A percentile compares a stretch with the other conserved stretches of the same genome.
Evolutionary conservation across 2,113 vertebrate genomes (phyloP).

Genomic region (Lepisosteus oculatus): DNA sequence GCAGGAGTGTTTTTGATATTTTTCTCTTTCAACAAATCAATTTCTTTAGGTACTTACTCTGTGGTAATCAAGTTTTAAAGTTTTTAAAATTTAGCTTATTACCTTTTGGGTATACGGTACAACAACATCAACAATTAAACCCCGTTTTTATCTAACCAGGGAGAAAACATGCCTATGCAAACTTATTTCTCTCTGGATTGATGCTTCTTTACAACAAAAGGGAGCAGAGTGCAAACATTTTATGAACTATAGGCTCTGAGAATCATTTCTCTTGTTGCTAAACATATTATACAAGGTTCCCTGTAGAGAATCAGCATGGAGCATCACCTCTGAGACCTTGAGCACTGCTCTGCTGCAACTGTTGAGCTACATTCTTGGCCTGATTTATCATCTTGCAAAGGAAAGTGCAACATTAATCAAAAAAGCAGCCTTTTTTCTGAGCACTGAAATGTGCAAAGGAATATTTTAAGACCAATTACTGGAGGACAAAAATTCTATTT

Average conservation of each 20-base stretch:
- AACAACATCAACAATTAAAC: background rate
- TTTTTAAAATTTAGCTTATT: slow-evolving; percentile 1
- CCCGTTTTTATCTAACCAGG: background rate
- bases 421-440: background rate
- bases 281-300: slow-evolving; percentile 24
- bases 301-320: slow-evolving; percentile 5
- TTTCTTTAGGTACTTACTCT: background rate
- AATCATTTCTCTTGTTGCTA: slow-evolving; percentile 20
- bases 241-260: slow-evolving; percentile 18
- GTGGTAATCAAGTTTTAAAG: background rate
- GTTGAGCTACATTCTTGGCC: slow-evolving; percentile 15
- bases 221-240: background rate
- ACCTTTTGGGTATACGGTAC: background rate
- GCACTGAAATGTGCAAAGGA: background rate
- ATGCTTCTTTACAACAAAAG: slow-evolving; percentile 19
- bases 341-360: slow-evolving; percentile 2
- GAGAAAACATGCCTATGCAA: background rate
- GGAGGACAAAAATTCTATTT: slow-evolving; percentile 7
- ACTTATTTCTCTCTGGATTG: slow-evolving; percentile 5
- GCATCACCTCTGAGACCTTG: slow-evolving; percentile 13
- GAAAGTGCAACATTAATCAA: slow-evolving; percentile 13
- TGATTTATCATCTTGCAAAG: slow-evolving; percentile 11
- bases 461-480: slow-evolving; percentile 8
- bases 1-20: background rate
- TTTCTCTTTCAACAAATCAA: background rate